Evolutionary conservation across 2,797 vertebrate genomes (phyloP), one percentile per base, ranked within the genome.

Genomic region (Melanotaenia trifasciata): DNA sequence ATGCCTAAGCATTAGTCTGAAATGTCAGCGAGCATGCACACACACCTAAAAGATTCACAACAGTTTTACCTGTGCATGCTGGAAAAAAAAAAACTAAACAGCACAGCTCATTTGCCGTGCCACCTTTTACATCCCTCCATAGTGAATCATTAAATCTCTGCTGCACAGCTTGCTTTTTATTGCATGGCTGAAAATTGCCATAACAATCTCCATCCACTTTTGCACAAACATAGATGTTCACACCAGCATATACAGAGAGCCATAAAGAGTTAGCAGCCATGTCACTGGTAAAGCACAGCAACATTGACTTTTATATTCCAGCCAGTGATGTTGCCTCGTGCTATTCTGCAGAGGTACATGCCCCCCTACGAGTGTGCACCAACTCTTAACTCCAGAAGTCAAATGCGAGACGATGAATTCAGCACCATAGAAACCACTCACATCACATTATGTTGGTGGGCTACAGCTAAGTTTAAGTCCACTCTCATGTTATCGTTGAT

Each of bases 111-210:
- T 79, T 40, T 70, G 65, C 83, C 66, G 54, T 63, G 28, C 26
- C 9, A 36, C 38, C 64, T 70, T 63, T 22, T 38, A 54, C 58
- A 69, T 79, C 74, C 67, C 64, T 51, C 54, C 54, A 50, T 62
- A 50, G 64, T 83, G 62, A 89, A 57, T 88, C 89, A 81, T 79
- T 72, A 78, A 66, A 79, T 75, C 50, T 79, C 69, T 70, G 20
- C 82, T 68, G 62, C 74, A 74, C 78, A 79, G 83, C 72, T 82
- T 38, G 43, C 82, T 82, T 85, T 85, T 79, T 89, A 89, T 83
- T 90, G 89, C 90, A 92, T 85, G 88, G 90, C 83, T 85, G 78
- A 85, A 84, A 89, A 51, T 28, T 53, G 76, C 74, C 59, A 56
- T 72, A 84, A 88, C 80, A 58, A 28, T 64, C 62, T 51, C 47